Conservation (phyloP, 1,140 invertebrate species). For the Conus betulinus region DNA sequence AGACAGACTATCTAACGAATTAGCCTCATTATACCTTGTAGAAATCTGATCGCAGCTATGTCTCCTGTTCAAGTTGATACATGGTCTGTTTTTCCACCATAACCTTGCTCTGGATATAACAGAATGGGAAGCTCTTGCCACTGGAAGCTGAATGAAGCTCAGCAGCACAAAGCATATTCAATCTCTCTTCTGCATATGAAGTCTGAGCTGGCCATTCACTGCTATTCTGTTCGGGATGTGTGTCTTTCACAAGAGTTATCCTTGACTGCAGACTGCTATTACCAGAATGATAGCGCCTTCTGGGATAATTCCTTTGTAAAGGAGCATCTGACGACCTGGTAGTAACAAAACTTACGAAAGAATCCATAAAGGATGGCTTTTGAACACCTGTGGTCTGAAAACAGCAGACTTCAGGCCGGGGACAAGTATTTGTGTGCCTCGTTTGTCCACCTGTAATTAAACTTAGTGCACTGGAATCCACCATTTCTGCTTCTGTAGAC, state of each 20-base stretch:
- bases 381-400: not conserved
- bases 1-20: not conserved
- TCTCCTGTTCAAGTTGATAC: not conserved
- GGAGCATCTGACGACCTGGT: conserved; percentile 13
- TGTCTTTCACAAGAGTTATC: not conserved
- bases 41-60: not conserved
- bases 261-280: not conserved
- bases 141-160: not conserved
- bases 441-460: not conserved
- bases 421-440: too few relatives aligned
- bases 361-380: conserved; percentile 34
- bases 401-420: not conserved
- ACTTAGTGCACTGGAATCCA: not conserved
- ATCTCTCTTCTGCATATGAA: not conserved
- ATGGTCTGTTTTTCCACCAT: not conserved
- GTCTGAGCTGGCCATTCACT: not conserved
- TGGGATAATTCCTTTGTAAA: not conserved
- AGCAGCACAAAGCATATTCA: not conserved
- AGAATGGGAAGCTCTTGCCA: not conserved
- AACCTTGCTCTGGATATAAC: not conserved
- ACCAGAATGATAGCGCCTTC: not conserved
- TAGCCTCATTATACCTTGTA: not conserved
- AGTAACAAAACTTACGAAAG: conserved; percentile 18
- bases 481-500: not conserved
- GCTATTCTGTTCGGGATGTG: not conserved